Conservation (phyloP, 2,797 vertebrate species). For the Peromyscus nudipes region DNA sequence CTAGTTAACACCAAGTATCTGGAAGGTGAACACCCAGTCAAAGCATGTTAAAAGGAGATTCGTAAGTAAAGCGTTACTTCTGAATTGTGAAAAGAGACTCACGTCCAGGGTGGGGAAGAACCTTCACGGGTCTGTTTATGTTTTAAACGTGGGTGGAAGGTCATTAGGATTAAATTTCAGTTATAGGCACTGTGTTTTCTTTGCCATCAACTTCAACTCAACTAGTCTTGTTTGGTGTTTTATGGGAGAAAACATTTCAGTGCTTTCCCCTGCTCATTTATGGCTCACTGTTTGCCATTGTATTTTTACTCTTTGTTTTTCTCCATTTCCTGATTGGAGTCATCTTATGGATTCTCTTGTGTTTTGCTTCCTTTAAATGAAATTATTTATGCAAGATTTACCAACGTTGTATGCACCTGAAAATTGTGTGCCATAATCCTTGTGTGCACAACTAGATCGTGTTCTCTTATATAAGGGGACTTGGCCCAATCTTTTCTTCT, state of each 20-base stretch:
- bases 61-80: conserved; percentile 55
- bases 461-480: not conserved
- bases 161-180: conserved; percentile 76
- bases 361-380: not conserved
- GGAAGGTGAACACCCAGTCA: conserved; percentile 52
- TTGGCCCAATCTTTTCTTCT: not conserved
- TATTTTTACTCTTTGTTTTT: not conserved
- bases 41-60: conserved; percentile 69
- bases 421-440: not conserved
- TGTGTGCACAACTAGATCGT: not conserved
- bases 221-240: conserved; percentile 37
- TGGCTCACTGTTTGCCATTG: not conserved
- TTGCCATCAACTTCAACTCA: conserved; percentile 69
- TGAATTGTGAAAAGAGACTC: conserved; percentile 55
- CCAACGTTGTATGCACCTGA: not conserved
- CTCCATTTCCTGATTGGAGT: not conserved
- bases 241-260: not conserved
- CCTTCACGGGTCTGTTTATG: conserved; percentile 58
- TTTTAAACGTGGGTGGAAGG: conserved; percentile 43
- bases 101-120: conserved; percentile 61
- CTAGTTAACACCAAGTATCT: conserved; percentile 57
- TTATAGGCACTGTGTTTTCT: conserved; percentile 67
- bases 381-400: not conserved
- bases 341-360: not conserved
- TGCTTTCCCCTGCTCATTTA: conserved; percentile 4